A percentile compares a stretch with the other conserved stretches of the same genome.
Evolutionary conservation across 1,140 invertebrate genomes (phyloP).

Genomic region (Cephus cinctus): DNA sequence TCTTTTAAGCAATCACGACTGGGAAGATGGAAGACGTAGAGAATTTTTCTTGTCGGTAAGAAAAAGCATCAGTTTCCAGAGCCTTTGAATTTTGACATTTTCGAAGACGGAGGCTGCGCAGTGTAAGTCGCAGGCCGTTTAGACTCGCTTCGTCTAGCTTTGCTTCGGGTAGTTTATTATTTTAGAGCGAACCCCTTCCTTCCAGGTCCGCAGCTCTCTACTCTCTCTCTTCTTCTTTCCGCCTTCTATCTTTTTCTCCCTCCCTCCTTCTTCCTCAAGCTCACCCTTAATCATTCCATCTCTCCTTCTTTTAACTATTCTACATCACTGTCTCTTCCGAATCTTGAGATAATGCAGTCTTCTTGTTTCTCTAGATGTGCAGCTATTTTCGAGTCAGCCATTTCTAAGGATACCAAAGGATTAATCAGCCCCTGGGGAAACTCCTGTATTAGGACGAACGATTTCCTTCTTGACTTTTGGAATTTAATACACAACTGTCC

Average conservation of each 20-base stretch:
- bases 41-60: no score
- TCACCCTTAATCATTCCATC: conserved; percentile 5
- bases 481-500: no score
- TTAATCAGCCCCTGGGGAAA: no score
- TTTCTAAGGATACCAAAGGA: no score
- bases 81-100: not conserved
- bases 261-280: conserved; percentile 14
- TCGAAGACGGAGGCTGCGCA: not conserved
- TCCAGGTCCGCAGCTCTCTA: conserved; percentile 1
- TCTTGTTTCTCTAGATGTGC: conserved; percentile 17
- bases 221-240: conserved; percentile 10
- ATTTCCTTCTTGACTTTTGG: no score
- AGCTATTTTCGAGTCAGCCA: no score
- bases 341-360: conserved; percentile 23
- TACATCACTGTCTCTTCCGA: no score
- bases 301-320: no score
- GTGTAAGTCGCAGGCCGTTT: not conserved
- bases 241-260: conserved; percentile 7
- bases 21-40: no score
- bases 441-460: no score
- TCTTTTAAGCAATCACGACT: no score
- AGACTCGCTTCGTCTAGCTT: conserved; percentile 11
- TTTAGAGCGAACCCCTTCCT: conserved; percentile 34
- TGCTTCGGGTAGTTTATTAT: conserved; percentile 37
- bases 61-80: no score